Percentiles rank a stretch among this genome's conserved stretches.
phyloP scores from a whole-genome alignment of 2,888 invertebrate genomes.

The Melikaiella ostensackeni region DNA sequence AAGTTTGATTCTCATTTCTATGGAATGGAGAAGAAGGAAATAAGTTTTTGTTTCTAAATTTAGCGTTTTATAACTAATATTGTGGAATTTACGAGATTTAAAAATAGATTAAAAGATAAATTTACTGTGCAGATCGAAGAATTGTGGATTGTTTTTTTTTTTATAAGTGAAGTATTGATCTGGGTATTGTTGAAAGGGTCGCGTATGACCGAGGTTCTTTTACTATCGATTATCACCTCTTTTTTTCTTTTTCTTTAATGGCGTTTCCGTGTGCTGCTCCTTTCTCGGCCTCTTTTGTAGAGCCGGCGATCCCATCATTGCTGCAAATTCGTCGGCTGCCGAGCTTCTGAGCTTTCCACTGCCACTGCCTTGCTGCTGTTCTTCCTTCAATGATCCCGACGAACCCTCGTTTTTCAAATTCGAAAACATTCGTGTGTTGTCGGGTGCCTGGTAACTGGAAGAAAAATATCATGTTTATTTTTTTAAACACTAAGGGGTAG shows the following conservation, averaged over 20 bases:
- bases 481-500: background rate
- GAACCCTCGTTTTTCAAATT: slow-evolving; percentile 21
- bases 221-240: slow-evolving; percentile 44
- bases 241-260: slow-evolving; percentile 60
- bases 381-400: slow-evolving; percentile 6
- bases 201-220: slow-evolving; percentile 1
- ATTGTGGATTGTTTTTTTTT: slow-evolving; percentile 32
- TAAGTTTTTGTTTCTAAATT: background rate
- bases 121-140: background rate
- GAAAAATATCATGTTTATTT: background rate
- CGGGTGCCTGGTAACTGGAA: background rate
- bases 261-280: slow-evolving; percentile 49
- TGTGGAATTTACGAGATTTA: too few species aligned
- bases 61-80: background rate
- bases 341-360: slow-evolving; percentile 43
- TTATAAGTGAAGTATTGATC: slow-evolving; percentile 17
- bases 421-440: slow-evolving; percentile 4
- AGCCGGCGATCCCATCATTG: slow-evolving; percentile 39
- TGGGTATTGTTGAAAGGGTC: slow-evolving; percentile 15
- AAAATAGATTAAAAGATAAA: slow-evolving; percentile 10
- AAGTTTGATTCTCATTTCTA: background rate
- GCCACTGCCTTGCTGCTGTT: slow-evolving; percentile 4
- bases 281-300: slow-evolving; percentile 51
- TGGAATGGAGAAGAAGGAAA: background rate
- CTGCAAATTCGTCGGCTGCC: slow-evolving; percentile 43